These are phyloP conservation scores for Bufotes viridis DNA, from an alignment of 2,797 vertebrate genomes.

Conservation along the genomic window DNA sequence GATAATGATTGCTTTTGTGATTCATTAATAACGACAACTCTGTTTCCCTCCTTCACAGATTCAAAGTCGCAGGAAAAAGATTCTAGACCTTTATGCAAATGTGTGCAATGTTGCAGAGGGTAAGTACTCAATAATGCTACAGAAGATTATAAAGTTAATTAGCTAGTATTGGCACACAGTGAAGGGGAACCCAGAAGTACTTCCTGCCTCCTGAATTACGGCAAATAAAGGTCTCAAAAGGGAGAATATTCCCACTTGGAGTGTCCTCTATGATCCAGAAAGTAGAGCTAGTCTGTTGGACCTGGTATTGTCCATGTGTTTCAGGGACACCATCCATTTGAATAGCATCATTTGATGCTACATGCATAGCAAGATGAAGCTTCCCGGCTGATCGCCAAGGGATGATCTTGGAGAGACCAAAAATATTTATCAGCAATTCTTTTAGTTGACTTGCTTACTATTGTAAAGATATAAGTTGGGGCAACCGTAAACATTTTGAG, in stretches of 20 bases:
- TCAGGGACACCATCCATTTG: not conserved
- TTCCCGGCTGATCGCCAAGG: too few species aligned
- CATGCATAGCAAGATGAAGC: not conserved
- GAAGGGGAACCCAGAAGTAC: not conserved
- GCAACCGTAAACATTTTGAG: not conserved
- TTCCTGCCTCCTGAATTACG: not conserved
- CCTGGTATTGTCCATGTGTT: too few species aligned
- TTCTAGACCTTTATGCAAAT: constrained; percentile 90
- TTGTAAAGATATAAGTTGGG: not conserved
- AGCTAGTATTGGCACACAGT: not conserved
- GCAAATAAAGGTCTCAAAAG: not conserved
- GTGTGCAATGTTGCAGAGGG: constrained; percentile 93
- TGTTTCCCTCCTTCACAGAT: constrained; percentile 71
- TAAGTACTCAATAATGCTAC: constrained; percentile 69
- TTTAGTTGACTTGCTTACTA: too few species aligned
- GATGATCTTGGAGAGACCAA: too few species aligned
- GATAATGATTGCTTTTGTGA: not conserved
- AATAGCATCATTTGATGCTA: not conserved
- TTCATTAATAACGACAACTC: not conserved
- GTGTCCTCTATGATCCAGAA: not conserved
- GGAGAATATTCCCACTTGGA: not conserved
- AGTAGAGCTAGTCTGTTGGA: too few species aligned
- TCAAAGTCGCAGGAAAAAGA: constrained; percentile 96
- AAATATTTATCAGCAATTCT: too few species aligned
- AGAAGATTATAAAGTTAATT: not conserved